Conservation (phyloP, 1,140 invertebrate species). For the Bombus waltoni region DNA sequence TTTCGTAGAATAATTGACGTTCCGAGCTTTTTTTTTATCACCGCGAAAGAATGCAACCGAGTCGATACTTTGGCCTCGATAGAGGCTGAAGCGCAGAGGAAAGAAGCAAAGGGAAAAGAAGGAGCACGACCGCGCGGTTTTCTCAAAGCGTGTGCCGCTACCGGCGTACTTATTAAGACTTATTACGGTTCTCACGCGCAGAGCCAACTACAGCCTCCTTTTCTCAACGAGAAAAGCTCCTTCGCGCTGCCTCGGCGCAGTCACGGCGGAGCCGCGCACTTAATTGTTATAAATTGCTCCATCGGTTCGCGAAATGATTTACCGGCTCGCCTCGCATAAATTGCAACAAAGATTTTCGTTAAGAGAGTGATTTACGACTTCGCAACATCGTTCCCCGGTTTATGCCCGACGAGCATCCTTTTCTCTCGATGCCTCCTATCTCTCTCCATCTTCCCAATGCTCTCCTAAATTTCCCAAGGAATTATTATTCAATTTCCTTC, state of each 20-base stretch:
- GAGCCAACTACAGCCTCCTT: constrained; percentile 49
- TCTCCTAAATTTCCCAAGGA: neutral
- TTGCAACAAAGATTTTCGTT: constrained; percentile 81
- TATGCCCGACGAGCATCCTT: constrained; percentile 27
- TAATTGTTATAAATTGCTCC: constrained; percentile 82
- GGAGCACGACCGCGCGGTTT: constrained; percentile 18
- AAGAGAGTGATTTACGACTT: constrained; percentile 80
- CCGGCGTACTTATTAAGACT: constrained; percentile 61
- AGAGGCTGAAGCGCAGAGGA: neutral
- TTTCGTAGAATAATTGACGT: constrained; percentile 36
- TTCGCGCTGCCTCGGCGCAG: constrained; percentile 31
- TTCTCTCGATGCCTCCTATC: neutral
- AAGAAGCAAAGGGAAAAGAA: neutral
- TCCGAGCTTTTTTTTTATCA: neutral
- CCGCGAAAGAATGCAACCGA: neutral
- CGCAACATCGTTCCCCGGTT: constrained; percentile 49
- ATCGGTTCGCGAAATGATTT: constrained; percentile 80
- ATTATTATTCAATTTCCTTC: constrained; percentile 60
- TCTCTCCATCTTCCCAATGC: too few relatives aligned
- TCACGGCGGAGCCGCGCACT: constrained; percentile 49
- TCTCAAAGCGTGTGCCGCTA: constrained; percentile 41
- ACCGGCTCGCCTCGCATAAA: constrained; percentile 78
- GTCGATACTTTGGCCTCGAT: neutral
- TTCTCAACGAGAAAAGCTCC: constrained; percentile 53
- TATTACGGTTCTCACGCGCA: constrained; percentile 61